phyloP scores from a whole-genome alignment of 1,140 invertebrate species.

The Brachionus rotundiformis region DNA sequence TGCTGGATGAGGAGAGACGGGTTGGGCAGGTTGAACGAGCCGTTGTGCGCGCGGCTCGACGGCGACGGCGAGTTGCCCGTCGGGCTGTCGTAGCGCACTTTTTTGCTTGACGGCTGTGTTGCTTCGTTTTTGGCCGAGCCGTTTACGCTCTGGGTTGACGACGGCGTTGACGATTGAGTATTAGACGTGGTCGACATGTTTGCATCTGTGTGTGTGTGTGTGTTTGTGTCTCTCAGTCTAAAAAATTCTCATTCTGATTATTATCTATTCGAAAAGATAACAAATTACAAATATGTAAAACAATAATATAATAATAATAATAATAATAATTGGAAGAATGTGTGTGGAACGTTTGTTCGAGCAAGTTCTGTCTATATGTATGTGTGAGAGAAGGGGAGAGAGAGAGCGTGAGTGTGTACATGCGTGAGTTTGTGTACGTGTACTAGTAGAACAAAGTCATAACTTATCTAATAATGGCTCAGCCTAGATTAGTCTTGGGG shows the following conservation, averaged over 20 bases:
- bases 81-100: slow-evolving; percentile 15
- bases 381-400: too few species aligned
- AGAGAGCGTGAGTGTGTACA: too few species aligned
- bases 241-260: not conserved
- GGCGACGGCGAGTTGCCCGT: not conserved
- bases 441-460: too few species aligned
- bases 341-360: too few species aligned
- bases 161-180: not conserved
- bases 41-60: not conserved
- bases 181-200: slow-evolving; percentile 8
- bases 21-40: slow-evolving; percentile 5
- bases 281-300: too few species aligned
- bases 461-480: too few species aligned
- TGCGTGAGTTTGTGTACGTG: too few species aligned
- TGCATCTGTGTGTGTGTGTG: too few species aligned
- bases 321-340: too few species aligned
- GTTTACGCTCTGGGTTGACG: not conserved
- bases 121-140: not conserved
- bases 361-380: too few species aligned
- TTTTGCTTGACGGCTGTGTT: not conserved
- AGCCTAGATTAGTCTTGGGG: not conserved
- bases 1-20: not conserved
- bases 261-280: too few species aligned
- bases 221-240: not conserved
- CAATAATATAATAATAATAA: too few species aligned